Evolutionary conservation across 1,140 invertebrate genomes (phyloP), one percentile per base, ranked within the genome.

Genomic region (Nephila pilipes): DNA sequence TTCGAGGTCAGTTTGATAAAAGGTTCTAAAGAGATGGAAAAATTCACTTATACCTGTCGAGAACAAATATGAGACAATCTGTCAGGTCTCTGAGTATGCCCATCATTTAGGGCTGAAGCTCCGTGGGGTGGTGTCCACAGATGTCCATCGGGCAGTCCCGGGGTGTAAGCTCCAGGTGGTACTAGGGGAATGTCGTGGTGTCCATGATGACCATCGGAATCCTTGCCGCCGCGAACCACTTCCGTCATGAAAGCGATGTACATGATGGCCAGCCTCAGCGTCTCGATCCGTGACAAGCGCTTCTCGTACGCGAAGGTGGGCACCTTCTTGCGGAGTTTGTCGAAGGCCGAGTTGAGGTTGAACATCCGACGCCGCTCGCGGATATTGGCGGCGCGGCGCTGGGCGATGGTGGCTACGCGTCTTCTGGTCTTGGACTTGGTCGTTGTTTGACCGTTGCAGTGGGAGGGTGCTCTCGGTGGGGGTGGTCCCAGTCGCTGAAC

Each of bases 231-330:
- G 22, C 91, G 55, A n/a, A 94, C 80, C 18, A 99, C 96, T 95
- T 99, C 98, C 83, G 97, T 97, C 97, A 99, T 99, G 95, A 99
- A 99, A 58, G 98, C 97, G 94, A 99, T 99, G 95, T 99, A 99
- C 16, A 99, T 99, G 94, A 99, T 99, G 14, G 99, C 99, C 94
- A 99, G 96, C 0, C 99, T 97, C 1, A 99, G 96, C 0, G 99
- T 99, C 96, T 99, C 99, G 94, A 99, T 99, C 94, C 99, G 98
- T 0, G 99, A 99, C 0, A 99, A 96, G 0, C 99, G 97, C 95
- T 99, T 99, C 95, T 99, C 99, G 95, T 99, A 99, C 0, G 99
- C 99, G 95, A 99, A 99, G 1, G 99, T 99, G 36, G 99, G 99
- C 18, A 99, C 99, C 96, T 99, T 99, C 94, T 98, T 96, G 18